Conservation (phyloP, 2,888 invertebrate species). For the Dichetophora obliterata region DNA sequence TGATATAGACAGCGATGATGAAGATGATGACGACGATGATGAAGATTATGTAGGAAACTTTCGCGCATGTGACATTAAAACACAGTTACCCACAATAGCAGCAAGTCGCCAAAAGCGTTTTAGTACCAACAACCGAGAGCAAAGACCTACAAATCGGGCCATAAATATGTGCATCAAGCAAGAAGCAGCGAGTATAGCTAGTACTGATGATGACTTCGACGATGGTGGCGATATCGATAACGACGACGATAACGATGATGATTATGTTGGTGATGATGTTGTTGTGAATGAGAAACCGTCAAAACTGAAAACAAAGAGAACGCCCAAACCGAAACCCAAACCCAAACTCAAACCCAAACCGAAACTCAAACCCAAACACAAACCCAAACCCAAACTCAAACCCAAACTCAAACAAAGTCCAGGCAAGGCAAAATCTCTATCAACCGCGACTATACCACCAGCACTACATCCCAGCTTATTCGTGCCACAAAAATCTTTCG, state of each 20-base stretch:
- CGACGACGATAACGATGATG: not conserved
- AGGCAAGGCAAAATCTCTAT: not conserved
- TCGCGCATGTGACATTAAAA: slow-evolving; percentile 22
- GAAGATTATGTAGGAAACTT: slow-evolving; percentile 55
- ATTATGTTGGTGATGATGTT: not conserved
- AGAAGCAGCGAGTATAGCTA: slow-evolving; percentile 1
- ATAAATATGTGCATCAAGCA: not conserved
- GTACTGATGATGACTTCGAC: slow-evolving; percentile 25
- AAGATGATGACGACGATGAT: slow-evolving; percentile 53
- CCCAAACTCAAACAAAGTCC: not conserved
- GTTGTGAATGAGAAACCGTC: no score
- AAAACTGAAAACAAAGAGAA: no score
- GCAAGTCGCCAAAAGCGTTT: not conserved
- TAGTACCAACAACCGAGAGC: slow-evolving; percentile 5
- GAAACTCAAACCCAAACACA: no score
- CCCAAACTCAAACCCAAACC: slow-evolving; percentile 5
- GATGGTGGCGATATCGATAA: not conserved
- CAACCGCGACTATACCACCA: slow-evolving; percentile 12
- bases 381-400: slow-evolving; percentile 20
- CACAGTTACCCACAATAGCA: not conserved
- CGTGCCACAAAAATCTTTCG: slow-evolving; percentile 51
- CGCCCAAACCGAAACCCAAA: not conserved
- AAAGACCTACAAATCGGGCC: not conserved
- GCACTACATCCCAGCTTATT: slow-evolving; percentile 25
- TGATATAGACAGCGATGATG: slow-evolving; percentile 42